phyloP scores from a whole-genome alignment of 2,888 invertebrate species.

The Morpho deidamia region DNA sequence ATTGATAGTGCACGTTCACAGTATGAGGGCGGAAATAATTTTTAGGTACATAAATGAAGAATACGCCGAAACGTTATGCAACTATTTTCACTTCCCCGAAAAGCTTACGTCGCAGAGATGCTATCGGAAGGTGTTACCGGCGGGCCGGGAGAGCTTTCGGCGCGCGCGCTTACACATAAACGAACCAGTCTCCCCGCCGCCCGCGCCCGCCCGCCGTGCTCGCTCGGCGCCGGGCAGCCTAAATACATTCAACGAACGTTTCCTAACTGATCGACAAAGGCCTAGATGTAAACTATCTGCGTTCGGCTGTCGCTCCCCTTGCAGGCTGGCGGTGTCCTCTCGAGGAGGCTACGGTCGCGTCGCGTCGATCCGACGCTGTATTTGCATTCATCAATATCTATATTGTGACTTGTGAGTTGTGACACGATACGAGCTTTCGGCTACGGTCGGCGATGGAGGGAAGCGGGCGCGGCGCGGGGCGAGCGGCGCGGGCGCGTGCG shows the following conservation, averaged over 20 bases:
- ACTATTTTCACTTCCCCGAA: no score
- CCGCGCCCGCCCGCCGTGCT: conserved; percentile 23
- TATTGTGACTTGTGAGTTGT: background rate
- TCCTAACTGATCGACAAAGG: background rate
- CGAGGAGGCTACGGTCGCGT: background rate
- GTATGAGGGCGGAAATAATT: no score
- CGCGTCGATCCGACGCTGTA: conserved; percentile 12
- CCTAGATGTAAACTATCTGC: no score
- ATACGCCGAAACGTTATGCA: no score
- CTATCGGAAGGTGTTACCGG: conserved; percentile 2
- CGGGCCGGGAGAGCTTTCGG: conserved; percentile 42
- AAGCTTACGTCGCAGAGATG: no score
- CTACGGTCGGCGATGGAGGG: conserved; percentile 4
- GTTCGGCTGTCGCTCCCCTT: no score
- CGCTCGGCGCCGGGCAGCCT: conserved; percentile 27
- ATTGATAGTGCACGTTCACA: no score
- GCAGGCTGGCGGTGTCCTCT: no score
- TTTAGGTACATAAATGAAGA: no score
- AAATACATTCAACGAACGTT: background rate
- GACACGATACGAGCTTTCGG: background rate
- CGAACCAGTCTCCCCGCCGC: conserved; percentile 53
- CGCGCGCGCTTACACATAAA: conserved; percentile 53
- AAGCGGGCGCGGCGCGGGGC: conserved; percentile 16
- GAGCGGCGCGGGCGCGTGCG: conserved; percentile 20
- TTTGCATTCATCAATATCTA: no score